Base-by-base conservation (phyloP, 2,113 vertebrate genomes). In the Globicephala melas region DNA sequence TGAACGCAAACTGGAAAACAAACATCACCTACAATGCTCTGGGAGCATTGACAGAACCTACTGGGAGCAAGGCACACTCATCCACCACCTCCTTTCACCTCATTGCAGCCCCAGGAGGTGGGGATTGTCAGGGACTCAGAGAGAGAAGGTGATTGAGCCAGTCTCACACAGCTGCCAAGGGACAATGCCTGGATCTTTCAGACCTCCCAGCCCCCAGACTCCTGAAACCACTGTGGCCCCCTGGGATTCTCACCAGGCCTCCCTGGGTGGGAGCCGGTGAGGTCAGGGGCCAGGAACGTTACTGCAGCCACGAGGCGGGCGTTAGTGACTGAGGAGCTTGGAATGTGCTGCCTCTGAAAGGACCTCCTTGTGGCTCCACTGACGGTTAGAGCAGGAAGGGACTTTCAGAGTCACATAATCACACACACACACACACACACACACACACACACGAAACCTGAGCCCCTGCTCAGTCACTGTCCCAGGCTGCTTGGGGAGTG, bases 321-420 rank as follows among this genome's bases (percentile, higher is more conserved):
- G 95, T 92, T 93, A 74, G 67, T 98, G 98, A 98, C 86, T 97
- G 97, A 98, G 95, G 74, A 74, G 92, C 87, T 97, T 97, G 98
- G 98, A 98, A 98, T 98, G 97, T 76, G 74, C 95, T 87, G 86
- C 50, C 71, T 97, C 89, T 96, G 84, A 95, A 96, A 94, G 63
- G 96, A 63, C 94, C 95, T 91, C 94, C 89, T 89, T 97, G 97
- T 96, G 97, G 92, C 97, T 97, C 77, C 67, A 82, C 44, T 1
- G 58, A 97, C 89, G 44, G 97, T 98, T 97, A 92, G 90, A 95
- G 96, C 94, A 97, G 96, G 87, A 98, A 97, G 95, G 89, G 96
- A 89, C 96, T 97, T 97, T 96, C 94, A 84, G 86, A 95, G 58
- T 47, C 96, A 65, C 71, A 83, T 73, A 89, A 88, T 94, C 77